A percentile compares a stretch with the other conserved stretches of the same genome.
phyloP scores from a whole-genome alignment of 1,140 invertebrate genomes.

The Caenorhabditis remanei region DNA sequence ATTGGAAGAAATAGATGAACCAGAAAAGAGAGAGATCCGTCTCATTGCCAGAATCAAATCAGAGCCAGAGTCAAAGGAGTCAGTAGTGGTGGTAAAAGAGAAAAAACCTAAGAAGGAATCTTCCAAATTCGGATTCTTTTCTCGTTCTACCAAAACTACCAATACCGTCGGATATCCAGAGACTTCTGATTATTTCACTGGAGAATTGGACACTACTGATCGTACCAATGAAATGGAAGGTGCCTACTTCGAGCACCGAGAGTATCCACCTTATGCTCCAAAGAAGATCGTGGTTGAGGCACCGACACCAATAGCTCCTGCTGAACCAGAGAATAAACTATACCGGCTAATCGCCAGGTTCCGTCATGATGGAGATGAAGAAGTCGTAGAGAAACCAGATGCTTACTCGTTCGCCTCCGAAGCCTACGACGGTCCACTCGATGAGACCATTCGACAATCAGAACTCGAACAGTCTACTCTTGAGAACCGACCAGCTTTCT shows the following conservation, averaged over 20 bases:
- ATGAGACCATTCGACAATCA: slow-evolving; percentile 34
- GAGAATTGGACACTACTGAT: not conserved
- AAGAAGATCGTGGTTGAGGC: not conserved
- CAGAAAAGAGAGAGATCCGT: slow-evolving; percentile 40
- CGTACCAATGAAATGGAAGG: slow-evolving; percentile 10
- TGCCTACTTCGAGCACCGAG: slow-evolving; percentile 2
- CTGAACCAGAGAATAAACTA: not conserved
- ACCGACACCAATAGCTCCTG: not conserved
- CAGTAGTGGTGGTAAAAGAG: not conserved
- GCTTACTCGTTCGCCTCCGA: slow-evolving; percentile 7
- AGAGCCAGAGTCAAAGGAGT: not conserved
- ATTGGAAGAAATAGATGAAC: not conserved
- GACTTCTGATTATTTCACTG: slow-evolving; percentile 43
- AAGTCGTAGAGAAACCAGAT: slow-evolving; percentile 60
- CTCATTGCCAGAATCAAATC: slow-evolving; percentile 8
- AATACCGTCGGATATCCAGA: not conserved
- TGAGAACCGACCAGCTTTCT: not conserved
- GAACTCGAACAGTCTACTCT: slow-evolving; percentile 30
- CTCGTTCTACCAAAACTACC: not conserved
- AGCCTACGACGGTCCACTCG: slow-evolving; percentile 64
- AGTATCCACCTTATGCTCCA: not conserved
- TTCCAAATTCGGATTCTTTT: slow-evolving; percentile 14
- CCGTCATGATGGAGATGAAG: slow-evolving; percentile 59
- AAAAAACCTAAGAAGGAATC: slow-evolving; percentile 32
- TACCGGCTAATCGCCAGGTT: not conserved